A percentile compares a stretch with the other conserved stretches of the same genome.
These are phyloP conservation scores for Rhinichthys osculus DNA, from an alignment of 2,797 vertebrate genomes.

Conservation along the genomic window DNA sequence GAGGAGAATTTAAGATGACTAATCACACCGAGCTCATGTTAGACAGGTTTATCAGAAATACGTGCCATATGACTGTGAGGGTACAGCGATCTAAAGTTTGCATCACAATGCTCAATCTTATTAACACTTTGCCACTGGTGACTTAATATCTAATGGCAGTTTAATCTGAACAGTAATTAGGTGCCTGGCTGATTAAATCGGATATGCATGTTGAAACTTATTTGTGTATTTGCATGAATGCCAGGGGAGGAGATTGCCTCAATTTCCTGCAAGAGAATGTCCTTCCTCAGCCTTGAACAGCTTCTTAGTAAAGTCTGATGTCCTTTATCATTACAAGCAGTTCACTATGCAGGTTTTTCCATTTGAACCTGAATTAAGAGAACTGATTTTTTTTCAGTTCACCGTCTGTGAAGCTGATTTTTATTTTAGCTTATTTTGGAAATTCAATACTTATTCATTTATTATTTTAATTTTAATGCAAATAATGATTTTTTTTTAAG, in stretches of 20 bases:
- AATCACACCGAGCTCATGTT: constrained; percentile 14
- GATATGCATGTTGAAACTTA: constrained; percentile 71
- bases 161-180: constrained; percentile 75
- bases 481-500: background rate
- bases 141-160: constrained; percentile 66
- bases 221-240: constrained; percentile 63
- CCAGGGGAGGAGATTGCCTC: constrained; percentile 40
- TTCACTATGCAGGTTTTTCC: background rate
- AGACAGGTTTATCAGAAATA: constrained; percentile 41
- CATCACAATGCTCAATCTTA: constrained; percentile 47
- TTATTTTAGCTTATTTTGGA: background rate
- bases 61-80: constrained; percentile 26
- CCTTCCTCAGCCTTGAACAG: constrained; percentile 54
- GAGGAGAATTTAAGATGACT: constrained; percentile 28
- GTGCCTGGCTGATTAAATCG: constrained; percentile 79
- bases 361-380: background rate
- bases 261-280: constrained; percentile 40
- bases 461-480: background rate
- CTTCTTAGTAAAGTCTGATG: constrained; percentile 9
- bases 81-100: constrained; percentile 29
- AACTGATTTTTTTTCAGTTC: background rate
- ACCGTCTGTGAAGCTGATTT: too few species aligned
- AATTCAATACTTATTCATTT: background rate
- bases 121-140: constrained; percentile 54
- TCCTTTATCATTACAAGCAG: background rate